phyloP scores from a whole-genome alignment of 1,140 invertebrate genomes.

The Apolygus lucorum region DNA sequence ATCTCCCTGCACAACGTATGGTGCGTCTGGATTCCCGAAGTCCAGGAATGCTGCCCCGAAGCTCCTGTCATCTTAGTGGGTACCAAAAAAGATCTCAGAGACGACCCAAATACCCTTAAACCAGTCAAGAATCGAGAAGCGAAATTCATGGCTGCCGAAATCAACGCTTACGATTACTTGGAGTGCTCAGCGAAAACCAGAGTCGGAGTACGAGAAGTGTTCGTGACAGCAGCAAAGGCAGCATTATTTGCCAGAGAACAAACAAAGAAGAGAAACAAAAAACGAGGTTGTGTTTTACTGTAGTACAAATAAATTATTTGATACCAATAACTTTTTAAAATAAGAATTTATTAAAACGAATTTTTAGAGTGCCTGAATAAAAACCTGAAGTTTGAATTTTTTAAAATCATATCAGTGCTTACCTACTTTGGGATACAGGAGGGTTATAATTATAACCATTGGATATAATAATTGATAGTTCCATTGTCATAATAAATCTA shows the following conservation, averaged over 20 bases:
- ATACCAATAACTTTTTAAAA: conserved; percentile 24
- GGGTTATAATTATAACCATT: too few relatives aligned
- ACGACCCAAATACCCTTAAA: conserved; percentile 87
- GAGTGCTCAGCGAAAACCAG: conserved; percentile 99
- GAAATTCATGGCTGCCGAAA: conserved; percentile 96
- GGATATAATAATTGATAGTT: too few relatives aligned
- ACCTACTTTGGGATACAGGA: too few relatives aligned
- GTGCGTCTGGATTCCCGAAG: conserved; percentile 96
- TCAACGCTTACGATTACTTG: conserved; percentile 97
- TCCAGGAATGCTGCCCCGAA: conserved; percentile 95
- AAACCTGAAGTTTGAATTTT: too few relatives aligned
- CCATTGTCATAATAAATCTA: too few relatives aligned
- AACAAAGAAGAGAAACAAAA: too few relatives aligned
- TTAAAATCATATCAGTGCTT: too few relatives aligned
- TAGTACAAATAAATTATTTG: conserved; percentile 13
- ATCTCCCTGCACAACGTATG: conserved; percentile 80
- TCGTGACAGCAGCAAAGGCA: conserved; percentile 75
- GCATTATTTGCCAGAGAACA: too few relatives aligned
- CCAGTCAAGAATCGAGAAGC: conserved; percentile 97
- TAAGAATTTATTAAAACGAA: too few relatives aligned
- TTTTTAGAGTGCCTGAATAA: too few relatives aligned
- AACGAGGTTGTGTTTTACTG: too few relatives aligned
- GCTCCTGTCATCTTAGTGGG: conserved; percentile 94
- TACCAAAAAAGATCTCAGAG: conserved; percentile 90
- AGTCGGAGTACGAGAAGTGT: conserved; percentile 97